Percentiles rank a stretch among this genome's conserved stretches.
Conservation (phyloP, 2,113 vertebrate species). For the Nipponia nippon region DNA sequence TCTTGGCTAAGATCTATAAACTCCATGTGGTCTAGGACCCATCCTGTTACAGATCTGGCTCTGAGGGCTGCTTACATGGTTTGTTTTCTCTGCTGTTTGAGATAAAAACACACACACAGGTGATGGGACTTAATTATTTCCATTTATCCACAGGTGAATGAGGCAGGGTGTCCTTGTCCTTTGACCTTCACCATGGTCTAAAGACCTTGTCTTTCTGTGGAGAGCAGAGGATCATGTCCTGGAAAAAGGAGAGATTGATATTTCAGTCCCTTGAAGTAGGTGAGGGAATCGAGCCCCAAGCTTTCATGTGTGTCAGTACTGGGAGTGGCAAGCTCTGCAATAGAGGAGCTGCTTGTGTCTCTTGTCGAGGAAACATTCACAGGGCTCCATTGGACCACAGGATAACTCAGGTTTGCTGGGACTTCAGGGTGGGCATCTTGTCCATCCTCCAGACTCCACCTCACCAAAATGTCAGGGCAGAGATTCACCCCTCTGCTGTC, state of each 20-base stretch:
- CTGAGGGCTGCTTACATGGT: neutral
- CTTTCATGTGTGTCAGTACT: neutral
- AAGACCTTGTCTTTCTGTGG: neutral
- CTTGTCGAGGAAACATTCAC: neutral
- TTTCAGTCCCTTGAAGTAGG: neutral
- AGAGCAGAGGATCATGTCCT: neutral
- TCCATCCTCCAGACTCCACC: neutral
- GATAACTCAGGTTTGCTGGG: neutral
- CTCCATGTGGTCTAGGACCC: neutral
- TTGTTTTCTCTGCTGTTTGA: neutral
- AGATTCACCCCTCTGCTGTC: neutral
- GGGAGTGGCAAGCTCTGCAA: neutral
- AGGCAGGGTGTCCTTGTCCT: neutral
- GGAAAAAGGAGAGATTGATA: neutral
- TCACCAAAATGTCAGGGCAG: neutral
- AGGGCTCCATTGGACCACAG: accelerated
- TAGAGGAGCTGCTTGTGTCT: neutral
- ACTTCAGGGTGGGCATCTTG: accelerated
- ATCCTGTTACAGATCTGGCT: neutral
- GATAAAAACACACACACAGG: neutral
- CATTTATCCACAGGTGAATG: neutral
- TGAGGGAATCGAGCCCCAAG: neutral
- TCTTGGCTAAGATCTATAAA: neutral
- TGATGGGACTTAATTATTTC: neutral
- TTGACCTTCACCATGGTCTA: neutral